These are phyloP conservation scores for Dasypolia templi DNA, from an alignment of 2,888 invertebrate genomes.

Conservation along the genomic window DNA sequence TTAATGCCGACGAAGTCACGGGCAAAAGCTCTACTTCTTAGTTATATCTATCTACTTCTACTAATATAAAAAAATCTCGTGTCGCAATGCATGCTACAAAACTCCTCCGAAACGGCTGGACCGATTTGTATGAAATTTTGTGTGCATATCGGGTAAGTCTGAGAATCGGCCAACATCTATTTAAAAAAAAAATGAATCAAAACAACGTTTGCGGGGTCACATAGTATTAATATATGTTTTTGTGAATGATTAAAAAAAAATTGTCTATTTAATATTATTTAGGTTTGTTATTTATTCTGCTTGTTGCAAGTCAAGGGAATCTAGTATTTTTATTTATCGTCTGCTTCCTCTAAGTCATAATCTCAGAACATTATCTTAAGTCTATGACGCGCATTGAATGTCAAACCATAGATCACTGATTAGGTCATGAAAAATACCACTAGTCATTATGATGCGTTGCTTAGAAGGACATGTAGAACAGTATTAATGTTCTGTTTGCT, in stretches of 20 bases:
- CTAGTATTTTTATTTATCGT: slow-evolving; percentile 43
- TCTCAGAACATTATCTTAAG: slow-evolving; percentile 38
- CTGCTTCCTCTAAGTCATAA: slow-evolving; percentile 58
- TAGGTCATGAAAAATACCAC: slow-evolving; percentile 54
- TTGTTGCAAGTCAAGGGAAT: slow-evolving; percentile 37
- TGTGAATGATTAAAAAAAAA: not conserved
- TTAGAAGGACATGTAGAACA: slow-evolving; percentile 2
- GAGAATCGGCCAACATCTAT: too few relatives aligned
- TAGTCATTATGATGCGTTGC: slow-evolving; percentile 20
- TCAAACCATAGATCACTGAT: slow-evolving; percentile 40
- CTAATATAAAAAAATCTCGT: too few relatives aligned
- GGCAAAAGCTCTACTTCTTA: too few relatives aligned
- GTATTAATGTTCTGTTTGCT: not conserved
- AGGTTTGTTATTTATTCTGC: slow-evolving; percentile 13
- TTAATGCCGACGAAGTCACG: too few relatives aligned
- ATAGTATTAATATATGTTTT: too few relatives aligned
- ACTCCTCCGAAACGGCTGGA: too few relatives aligned
- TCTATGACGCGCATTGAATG: slow-evolving; percentile 30
- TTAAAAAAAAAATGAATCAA: too few relatives aligned
- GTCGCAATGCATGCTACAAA: too few relatives aligned
- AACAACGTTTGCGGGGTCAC: too few relatives aligned
- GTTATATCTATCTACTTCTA: too few relatives aligned
- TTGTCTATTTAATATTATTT: slow-evolving; percentile 6
- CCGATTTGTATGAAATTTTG: too few relatives aligned
- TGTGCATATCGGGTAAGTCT: too few relatives aligned